Evolutionary conservation across 2,888 invertebrate species (phyloP).

Genomic region (Scaptomyza reducta): DNA sequence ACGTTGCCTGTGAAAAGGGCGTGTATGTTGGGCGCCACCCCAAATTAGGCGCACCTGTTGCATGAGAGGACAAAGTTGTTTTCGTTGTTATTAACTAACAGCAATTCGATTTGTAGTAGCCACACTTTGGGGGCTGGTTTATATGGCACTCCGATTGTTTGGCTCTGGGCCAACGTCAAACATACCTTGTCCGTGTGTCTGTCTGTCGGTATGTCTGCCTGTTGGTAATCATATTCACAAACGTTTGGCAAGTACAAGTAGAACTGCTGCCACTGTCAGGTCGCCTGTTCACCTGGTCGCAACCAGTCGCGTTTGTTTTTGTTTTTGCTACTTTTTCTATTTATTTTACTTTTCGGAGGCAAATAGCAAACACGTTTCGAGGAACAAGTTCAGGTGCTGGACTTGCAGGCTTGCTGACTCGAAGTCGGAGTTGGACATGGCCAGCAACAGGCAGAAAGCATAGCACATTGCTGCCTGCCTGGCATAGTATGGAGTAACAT

Average conservation of each 20-base stretch:
- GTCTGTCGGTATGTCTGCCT: slow-evolving; percentile 12
- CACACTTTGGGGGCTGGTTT: slow-evolving; percentile 61
- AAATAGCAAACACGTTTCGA: slow-evolving; percentile 73
- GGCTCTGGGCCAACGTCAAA: slow-evolving; percentile 51
- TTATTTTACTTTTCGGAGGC: slow-evolving; percentile 45
- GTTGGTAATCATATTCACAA: slow-evolving; percentile 59
- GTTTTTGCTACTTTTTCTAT: slow-evolving; percentile 22
- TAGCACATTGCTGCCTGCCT: slow-evolving; percentile 39
- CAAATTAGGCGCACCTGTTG: slow-evolving; percentile 66
- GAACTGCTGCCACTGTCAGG: slow-evolving; percentile 52
- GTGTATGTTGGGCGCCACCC: slow-evolving; percentile 66
- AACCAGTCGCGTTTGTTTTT: slow-evolving; percentile 54
- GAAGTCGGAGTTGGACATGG: slow-evolving; percentile 39
- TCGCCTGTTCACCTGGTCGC: slow-evolving; percentile 62
- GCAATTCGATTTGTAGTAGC: slow-evolving; percentile 73
- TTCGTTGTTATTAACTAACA: slow-evolving; percentile 69
- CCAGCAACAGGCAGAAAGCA: slow-evolving; percentile 34
- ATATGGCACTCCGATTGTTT: slow-evolving; percentile 36
- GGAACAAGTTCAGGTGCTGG: slow-evolving; percentile 73
- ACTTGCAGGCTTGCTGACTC: slow-evolving; percentile 19
- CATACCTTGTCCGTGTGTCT: slow-evolving; percentile 23
- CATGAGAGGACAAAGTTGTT: slow-evolving; percentile 58
- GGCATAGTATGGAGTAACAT: slow-evolving; percentile 68
- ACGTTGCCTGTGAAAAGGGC: slow-evolving; percentile 51
- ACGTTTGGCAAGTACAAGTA: slow-evolving; percentile 60